Conservation (phyloP, 2,113 vertebrate species). For the Lepus europaeus region DNA sequence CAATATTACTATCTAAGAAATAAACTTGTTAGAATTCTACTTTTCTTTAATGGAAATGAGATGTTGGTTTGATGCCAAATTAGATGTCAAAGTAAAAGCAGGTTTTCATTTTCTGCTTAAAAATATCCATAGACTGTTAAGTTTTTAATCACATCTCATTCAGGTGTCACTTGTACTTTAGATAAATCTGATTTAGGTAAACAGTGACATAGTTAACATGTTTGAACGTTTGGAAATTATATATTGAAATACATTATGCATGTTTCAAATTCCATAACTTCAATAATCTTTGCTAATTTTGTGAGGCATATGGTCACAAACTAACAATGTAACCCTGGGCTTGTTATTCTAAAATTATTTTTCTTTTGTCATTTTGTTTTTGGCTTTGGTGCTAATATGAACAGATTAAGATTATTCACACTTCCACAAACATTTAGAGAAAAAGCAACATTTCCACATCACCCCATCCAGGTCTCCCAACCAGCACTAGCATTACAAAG, state of each 20-base stretch:
- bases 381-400: background rate
- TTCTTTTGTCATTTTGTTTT: background rate
- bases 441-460: background rate
- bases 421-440: background rate
- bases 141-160: conserved; percentile 16
- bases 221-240: conserved; percentile 40
- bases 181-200: background rate
- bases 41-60: conserved; percentile 26
- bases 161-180: background rate
- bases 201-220: conserved; percentile 8
- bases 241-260: background rate
- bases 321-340: background rate
- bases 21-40: background rate
- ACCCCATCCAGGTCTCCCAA: background rate
- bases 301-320: conserved; percentile 23
- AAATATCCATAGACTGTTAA: background rate
- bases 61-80: background rate
- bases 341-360: conserved; percentile 41
- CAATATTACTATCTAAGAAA: conserved; percentile 32
- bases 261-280: background rate
- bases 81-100: background rate
- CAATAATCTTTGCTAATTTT: conserved; percentile 53
- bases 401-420: conserved; percentile 10
- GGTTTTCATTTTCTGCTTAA: background rate
- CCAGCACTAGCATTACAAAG: background rate